Percentiles rank a stretch among this genome's conserved stretches.
Evolutionary conservation across 2,888 invertebrate genomes (phyloP).

Genomic region (Artemia sinica): DNA sequence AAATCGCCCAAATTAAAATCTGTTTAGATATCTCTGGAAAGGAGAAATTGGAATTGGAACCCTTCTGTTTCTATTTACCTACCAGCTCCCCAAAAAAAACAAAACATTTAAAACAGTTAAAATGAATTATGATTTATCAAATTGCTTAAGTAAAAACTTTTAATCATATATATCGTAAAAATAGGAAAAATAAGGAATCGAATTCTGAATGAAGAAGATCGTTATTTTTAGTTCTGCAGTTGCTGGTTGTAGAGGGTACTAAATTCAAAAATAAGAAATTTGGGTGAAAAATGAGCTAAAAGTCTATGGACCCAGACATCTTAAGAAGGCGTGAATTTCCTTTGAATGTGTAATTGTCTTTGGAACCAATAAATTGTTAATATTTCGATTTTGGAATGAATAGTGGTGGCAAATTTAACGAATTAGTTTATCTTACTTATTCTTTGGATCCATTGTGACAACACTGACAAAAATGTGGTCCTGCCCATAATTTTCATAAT

Average conservation of each 20-base stretch:
- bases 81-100: too few species aligned
- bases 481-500: too few species aligned
- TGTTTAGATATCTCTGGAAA: too few species aligned
- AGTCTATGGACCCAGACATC: background rate
- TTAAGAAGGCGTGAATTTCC: too few species aligned
- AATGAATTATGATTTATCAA: too few species aligned
- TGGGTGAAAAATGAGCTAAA: background rate
- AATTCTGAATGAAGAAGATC: conserved; percentile 24
- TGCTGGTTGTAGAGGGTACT: background rate
- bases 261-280: background rate
- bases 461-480: too few species aligned
- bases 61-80: too few species aligned
- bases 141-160: conserved; percentile 15
- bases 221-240: conserved; percentile 22
- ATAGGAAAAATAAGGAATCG: background rate
- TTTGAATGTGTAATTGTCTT: background rate
- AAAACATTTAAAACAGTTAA: too few species aligned
- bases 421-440: too few species aligned
- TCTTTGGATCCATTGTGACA: too few species aligned
- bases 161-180: conserved; percentile 20
- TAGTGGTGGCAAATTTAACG: background rate
- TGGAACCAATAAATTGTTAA: background rate
- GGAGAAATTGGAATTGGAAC: too few species aligned
- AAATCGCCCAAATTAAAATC: too few species aligned
- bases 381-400: conserved; percentile 8